Conservation (phyloP, 2,113 vertebrate species). For the Sprattus sprattus region DNA sequence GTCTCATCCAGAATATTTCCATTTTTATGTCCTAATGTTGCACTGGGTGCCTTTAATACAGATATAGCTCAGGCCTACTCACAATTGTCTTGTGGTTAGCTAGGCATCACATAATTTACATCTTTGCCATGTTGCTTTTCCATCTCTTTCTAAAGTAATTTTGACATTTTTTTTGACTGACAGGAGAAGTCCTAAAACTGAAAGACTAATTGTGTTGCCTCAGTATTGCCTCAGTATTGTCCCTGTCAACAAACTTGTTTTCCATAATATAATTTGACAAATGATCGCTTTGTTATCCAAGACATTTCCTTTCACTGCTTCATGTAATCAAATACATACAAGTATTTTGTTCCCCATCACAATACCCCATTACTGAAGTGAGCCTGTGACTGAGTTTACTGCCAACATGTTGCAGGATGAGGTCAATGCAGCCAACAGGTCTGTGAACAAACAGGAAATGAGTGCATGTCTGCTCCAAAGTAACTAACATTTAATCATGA, state of each 20-base stretch:
- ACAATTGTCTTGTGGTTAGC: not conserved
- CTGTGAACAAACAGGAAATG: slow-evolving; percentile 6
- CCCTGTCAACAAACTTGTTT: not conserved
- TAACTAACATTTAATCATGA: slow-evolving; percentile 2
- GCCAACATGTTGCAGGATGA: not conserved
- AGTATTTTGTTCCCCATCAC: not conserved
- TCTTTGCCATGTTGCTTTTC: not conserved
- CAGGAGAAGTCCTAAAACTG: too few relatives aligned
- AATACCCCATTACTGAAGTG: not conserved
- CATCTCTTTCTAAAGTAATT: not conserved
- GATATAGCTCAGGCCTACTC: too few relatives aligned
- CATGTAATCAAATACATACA: not conserved
- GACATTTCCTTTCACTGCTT: not conserved
- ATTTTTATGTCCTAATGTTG: too few relatives aligned
- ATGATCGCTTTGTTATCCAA: not conserved
- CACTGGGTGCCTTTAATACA: too few relatives aligned
- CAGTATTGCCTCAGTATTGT: not conserved
- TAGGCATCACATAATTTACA: not conserved
- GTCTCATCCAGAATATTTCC: too few relatives aligned
- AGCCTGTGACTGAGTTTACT: not conserved
- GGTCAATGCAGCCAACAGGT: not conserved
- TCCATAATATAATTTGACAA: not conserved
- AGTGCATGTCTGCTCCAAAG: slow-evolving; percentile 4
- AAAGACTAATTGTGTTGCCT: not conserved
- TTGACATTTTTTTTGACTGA: not conserved